Conservation (phyloP, 2,797 vertebrate genomes). For the Ctenosaura bakeri region DNA sequence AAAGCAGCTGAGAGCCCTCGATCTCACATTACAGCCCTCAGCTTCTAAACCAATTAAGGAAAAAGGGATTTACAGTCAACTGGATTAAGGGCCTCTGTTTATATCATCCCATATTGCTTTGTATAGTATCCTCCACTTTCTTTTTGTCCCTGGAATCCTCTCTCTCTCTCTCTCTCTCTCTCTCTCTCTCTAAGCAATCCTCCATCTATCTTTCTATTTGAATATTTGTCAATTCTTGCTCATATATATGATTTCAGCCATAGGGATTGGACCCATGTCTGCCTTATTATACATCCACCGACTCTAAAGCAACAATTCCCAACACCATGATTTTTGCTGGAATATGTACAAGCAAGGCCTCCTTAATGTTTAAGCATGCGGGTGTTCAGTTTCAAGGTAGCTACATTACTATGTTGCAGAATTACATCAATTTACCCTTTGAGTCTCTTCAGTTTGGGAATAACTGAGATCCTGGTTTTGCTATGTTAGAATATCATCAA, state of each 20-base stretch:
- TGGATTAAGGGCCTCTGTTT: slow-evolving; percentile 83
- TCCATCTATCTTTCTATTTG: slow-evolving; percentile 66
- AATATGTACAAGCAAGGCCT: slow-evolving; percentile 71
- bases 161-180: slow-evolving; percentile 60
- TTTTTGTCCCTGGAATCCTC: slow-evolving; percentile 77
- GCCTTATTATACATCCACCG: slow-evolving; percentile 70
- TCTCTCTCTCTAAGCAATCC: slow-evolving; percentile 51
- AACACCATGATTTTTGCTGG: slow-evolving; percentile 53
- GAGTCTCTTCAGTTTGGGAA: neutral
- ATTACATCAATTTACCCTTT: neutral
- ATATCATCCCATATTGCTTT: slow-evolving; percentile 84
- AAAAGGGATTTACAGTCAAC: slow-evolving; percentile 84
- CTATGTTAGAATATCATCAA: neutral
- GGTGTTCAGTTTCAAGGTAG: slow-evolving; percentile 26
- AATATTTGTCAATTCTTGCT: slow-evolving; percentile 67
- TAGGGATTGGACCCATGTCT: slow-evolving; percentile 63
- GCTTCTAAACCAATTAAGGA: slow-evolving; percentile 87
- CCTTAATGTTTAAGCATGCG: slow-evolving; percentile 63
- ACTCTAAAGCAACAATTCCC: slow-evolving; percentile 43
- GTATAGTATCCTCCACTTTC: slow-evolving; percentile 78
- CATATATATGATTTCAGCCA: slow-evolving; percentile 71
- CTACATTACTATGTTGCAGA: too few species aligned
- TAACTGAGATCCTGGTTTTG: neutral
- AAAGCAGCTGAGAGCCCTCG: slow-evolving; percentile 77
- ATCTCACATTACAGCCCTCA: slow-evolving; percentile 82